Percentiles rank a stretch among this genome's conserved stretches.
Evolutionary conservation across 2,797 vertebrate species (phyloP).

Genomic region (Sebastes cheni): DNA sequence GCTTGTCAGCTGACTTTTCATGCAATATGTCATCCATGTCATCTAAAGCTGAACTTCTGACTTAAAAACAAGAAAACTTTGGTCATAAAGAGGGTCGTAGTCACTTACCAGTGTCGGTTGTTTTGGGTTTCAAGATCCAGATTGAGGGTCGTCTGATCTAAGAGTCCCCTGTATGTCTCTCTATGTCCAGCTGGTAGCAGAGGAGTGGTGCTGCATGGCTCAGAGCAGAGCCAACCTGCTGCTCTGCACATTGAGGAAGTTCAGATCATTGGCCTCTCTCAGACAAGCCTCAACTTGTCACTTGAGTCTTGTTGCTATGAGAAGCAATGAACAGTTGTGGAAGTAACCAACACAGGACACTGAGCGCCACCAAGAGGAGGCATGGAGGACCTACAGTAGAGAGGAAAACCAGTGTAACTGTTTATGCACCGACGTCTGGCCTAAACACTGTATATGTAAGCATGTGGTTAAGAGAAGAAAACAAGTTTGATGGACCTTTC

Average conservation of each 20-base stretch:
- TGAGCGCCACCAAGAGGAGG: slow-evolving; percentile 41
- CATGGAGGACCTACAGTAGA: not conserved
- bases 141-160: not conserved
- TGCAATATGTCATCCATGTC: too few species aligned
- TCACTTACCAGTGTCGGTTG: slow-evolving; percentile 17
- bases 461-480: not conserved
- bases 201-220: not conserved
- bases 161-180: not conserved
- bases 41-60: not conserved
- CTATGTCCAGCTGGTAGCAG: not conserved
- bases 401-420: not conserved
- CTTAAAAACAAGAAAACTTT: not conserved
- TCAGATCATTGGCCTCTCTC: slow-evolving; percentile 34
- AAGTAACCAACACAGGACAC: not conserved
- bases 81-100: not conserved
- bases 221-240: slow-evolving; percentile 7
- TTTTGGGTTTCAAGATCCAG: not conserved
- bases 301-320: slow-evolving; percentile 51
- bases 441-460: not conserved
- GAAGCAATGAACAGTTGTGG: slow-evolving; percentile 10
- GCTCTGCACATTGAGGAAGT: slow-evolving; percentile 43
- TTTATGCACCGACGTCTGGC: not conserved
- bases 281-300: slow-evolving; percentile 66
- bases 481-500: not conserved
- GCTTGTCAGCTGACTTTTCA: not conserved